A percentile compares a stretch with the other conserved stretches of the same genome.
Conservation (phyloP, 2,113 vertebrate genomes). For the Anas platyrhynchos region DNA sequence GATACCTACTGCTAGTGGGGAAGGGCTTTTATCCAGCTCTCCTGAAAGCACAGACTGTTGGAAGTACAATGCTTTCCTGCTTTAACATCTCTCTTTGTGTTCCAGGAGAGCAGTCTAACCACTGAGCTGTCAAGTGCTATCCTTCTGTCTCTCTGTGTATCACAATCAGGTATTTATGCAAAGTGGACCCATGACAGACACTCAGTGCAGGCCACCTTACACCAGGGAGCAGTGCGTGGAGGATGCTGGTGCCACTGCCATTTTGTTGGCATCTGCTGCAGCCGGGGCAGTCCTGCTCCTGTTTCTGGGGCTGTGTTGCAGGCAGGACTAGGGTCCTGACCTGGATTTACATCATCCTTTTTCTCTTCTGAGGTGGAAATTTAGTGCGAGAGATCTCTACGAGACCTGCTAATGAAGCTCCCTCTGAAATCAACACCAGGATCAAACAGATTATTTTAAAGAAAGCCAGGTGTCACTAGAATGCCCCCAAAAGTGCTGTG, state of each 20-base stretch:
- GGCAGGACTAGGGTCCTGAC: not conserved
- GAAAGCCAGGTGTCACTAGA: not conserved
- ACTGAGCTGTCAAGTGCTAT: not conserved
- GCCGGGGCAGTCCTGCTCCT: not conserved
- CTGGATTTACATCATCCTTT: not conserved
- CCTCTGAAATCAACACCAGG: not conserved
- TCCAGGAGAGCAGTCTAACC: not conserved
- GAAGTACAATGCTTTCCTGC: not conserved
- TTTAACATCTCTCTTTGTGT: not conserved
- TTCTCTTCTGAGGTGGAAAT: not conserved
- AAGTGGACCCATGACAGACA: not conserved
- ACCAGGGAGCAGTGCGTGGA: not conserved
- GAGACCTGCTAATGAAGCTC: not conserved
- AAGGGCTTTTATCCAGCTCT: conserved; percentile 9
- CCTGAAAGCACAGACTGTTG: conserved; percentile 16
- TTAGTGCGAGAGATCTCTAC: not conserved
- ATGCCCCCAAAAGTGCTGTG: not conserved
- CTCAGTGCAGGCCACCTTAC: not conserved
- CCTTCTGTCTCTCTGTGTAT: not conserved
- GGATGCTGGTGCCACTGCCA: not conserved
- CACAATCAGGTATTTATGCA: conserved; percentile 21
- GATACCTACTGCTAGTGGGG: not conserved
- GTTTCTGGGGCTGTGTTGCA: not conserved
- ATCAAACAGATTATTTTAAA: not conserved
- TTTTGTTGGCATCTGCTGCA: not conserved